These are phyloP conservation scores for Sphaeridia pumilis DNA, from an alignment of 2,888 invertebrate genomes.

Conservation along the genomic window DNA sequence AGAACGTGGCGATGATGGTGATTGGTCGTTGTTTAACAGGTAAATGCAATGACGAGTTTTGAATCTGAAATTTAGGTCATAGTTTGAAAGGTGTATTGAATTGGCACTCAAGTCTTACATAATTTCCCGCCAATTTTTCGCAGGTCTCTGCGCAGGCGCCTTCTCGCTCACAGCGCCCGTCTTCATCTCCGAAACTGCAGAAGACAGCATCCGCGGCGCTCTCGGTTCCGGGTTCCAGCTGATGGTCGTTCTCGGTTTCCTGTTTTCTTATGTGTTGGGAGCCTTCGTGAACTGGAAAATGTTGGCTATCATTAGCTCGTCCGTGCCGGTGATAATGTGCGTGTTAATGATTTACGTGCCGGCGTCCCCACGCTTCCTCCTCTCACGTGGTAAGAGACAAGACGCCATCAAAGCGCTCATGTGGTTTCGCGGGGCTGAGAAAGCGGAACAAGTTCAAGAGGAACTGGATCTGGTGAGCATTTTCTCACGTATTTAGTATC, in stretches of 20 bases:
- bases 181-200: constrained; percentile 73
- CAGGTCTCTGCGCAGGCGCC: constrained; percentile 62
- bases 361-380: constrained; percentile 54
- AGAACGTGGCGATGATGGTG: constrained; percentile 40
- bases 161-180: constrained; percentile 75
- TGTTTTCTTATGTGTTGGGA: constrained; percentile 42
- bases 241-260: constrained; percentile 50
- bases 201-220: constrained; percentile 55
- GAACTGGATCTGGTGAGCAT: constrained; percentile 25
- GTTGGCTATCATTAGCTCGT: constrained; percentile 54
- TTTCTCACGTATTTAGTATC: background rate
- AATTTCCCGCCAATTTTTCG: background rate
- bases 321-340: constrained; percentile 52
- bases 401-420: constrained; percentile 59
- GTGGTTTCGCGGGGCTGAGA: constrained; percentile 55
- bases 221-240: constrained; percentile 64
- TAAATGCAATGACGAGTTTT: constrained; percentile 1
- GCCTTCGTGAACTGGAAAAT: constrained; percentile 50
- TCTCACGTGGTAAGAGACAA: constrained; percentile 46
- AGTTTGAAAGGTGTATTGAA: background rate
- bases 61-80: background rate
- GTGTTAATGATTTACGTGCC: constrained; percentile 69
- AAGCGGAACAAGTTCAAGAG: constrained; percentile 25
- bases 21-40: constrained; percentile 40
- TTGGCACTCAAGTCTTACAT: background rate